A percentile compares a stretch with the other conserved stretches of the same genome.
Conservation (phyloP, 2,113 vertebrate genomes). For the Casuarius casuarius region DNA sequence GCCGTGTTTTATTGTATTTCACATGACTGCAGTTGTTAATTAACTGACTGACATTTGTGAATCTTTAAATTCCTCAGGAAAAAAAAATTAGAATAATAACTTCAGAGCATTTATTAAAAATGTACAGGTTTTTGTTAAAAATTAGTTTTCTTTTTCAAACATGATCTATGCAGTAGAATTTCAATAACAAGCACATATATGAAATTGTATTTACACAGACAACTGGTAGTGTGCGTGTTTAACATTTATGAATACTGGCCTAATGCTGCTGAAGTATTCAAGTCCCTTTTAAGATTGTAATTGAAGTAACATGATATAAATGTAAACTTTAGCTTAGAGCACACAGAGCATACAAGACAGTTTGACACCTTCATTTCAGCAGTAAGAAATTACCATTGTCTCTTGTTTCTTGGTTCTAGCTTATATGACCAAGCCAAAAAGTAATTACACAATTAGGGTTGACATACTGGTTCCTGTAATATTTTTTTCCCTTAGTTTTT, state of each 20-base stretch:
- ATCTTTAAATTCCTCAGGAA: not conserved
- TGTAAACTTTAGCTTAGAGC: constrained; percentile 69
- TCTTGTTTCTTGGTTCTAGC: constrained; percentile 75
- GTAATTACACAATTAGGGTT: constrained; percentile 85
- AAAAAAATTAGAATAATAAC: not conserved
- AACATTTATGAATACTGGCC: constrained; percentile 29
- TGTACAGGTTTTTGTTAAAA: not conserved
- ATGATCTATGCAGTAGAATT: not conserved
- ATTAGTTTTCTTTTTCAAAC: not conserved
- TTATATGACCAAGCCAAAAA: constrained; percentile 78
- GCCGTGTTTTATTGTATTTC: not conserved
- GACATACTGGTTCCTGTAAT: constrained; percentile 78
- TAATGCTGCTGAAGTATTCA: constrained; percentile 14
- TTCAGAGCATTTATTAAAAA: not conserved
- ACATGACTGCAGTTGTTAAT: not conserved
- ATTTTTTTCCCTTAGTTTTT: constrained; percentile 71
- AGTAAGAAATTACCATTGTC: constrained; percentile 73
- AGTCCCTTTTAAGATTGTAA: constrained; percentile 65
- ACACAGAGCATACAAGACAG: constrained; percentile 59
- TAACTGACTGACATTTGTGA: not conserved
- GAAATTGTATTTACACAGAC: not conserved
- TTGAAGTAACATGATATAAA: constrained; percentile 70
- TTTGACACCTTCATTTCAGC: constrained; percentile 74
- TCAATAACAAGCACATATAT: not conserved
- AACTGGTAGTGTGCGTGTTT: not conserved